Evolutionary conservation across 2,797 vertebrate genomes (phyloP).

Genomic region (Rhinophrynus dorsalis): DNA sequence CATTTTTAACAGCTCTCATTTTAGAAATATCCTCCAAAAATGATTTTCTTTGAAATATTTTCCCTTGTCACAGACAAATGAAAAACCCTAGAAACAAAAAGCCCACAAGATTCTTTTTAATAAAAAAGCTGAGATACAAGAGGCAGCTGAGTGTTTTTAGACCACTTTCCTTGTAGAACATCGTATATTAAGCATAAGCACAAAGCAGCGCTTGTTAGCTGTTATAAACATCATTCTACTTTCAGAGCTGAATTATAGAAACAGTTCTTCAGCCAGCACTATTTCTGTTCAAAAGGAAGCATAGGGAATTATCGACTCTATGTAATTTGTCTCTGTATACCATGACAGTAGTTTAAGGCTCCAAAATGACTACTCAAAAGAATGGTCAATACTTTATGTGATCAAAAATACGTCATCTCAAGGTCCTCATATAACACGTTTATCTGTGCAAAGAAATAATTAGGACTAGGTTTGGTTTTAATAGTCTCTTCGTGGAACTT

Average conservation of each 20-base stretch:
- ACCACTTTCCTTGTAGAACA: not conserved
- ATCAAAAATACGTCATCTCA: not conserved
- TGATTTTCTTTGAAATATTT: not conserved
- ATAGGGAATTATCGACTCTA: not conserved
- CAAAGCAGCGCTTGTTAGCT: not conserved
- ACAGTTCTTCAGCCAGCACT: not conserved
- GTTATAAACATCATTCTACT: not conserved
- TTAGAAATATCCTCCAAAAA: not conserved
- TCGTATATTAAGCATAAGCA: not conserved
- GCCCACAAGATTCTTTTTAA: not conserved
- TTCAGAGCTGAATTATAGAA: not conserved
- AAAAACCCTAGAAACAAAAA: not conserved
- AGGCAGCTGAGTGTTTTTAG: not conserved
- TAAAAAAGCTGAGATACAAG: not conserved
- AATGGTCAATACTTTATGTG: not conserved
- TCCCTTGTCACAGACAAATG: not conserved
- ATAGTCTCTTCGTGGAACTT: too few relatives aligned
- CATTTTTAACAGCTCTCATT: not conserved
- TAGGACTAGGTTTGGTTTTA: too few relatives aligned
- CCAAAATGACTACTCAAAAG: not conserved
- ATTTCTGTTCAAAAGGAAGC: not conserved
- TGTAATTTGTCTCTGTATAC: not conserved
- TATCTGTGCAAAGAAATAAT: not conserved
- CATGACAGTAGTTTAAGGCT: not conserved
- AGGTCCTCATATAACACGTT: not conserved